These are phyloP conservation scores for Danaus chrysippus DNA, from an alignment of 2,888 invertebrate genomes.

Conservation along the genomic window DNA sequence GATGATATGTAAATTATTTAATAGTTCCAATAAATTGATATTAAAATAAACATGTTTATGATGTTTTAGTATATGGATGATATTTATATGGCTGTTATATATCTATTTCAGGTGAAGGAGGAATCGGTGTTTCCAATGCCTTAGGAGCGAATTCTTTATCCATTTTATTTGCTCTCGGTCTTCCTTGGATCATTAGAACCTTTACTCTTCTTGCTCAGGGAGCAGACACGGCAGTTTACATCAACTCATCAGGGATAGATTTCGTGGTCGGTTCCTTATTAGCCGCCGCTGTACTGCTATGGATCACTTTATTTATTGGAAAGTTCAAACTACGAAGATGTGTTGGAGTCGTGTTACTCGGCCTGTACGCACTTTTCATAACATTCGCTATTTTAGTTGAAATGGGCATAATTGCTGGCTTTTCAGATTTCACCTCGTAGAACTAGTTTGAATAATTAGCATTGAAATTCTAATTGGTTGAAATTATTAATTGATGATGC, in stretches of 20 bases:
- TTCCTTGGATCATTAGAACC: conserved; percentile 91
- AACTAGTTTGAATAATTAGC: neutral
- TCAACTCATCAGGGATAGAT: conserved; percentile 88
- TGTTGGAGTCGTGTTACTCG: conserved; percentile 82
- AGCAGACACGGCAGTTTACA: conserved; percentile 74
- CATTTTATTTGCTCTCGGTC: conserved; percentile 88
- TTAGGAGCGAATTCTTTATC: conserved; percentile 92
- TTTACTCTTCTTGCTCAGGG: conserved; percentile 73
- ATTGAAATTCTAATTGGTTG: neutral
- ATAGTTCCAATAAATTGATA: too few species aligned
- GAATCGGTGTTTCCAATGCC: conserved; percentile 92
- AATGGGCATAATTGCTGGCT: conserved; percentile 80
- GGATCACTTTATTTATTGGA: conserved; percentile 82
- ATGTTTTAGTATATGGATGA: neutral
- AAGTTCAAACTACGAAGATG: conserved; percentile 84
- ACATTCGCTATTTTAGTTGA: conserved; percentile 88
- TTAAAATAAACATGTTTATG: neutral
- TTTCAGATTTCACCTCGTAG: neutral
- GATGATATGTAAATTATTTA: too few species aligned
- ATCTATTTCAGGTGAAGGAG: conserved; percentile 84
- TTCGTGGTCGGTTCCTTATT: conserved; percentile 90
- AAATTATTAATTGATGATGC: too few species aligned
- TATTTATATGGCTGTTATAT: neutral
- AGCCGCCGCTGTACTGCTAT: conserved; percentile 84
- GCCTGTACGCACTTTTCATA: conserved; percentile 85